These are phyloP conservation scores for Drosophila mimica DNA, from an alignment of 2,888 invertebrate species.

Conservation along the genomic window DNA sequence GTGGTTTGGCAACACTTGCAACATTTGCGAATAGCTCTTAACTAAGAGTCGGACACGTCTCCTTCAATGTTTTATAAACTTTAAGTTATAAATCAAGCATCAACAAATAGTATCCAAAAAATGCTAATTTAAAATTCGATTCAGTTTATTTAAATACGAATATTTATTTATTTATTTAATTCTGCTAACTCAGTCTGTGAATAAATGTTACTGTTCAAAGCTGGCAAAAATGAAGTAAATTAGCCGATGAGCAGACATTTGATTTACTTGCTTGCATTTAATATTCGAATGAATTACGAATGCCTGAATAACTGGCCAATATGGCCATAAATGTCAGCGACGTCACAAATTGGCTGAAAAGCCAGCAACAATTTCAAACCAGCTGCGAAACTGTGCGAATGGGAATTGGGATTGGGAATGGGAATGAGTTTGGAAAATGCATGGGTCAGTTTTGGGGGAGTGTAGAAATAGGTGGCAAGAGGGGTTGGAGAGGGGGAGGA, in stretches of 20 bases:
- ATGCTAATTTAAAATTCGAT: not conserved
- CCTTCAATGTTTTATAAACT: not conserved
- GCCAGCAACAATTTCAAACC: constrained; percentile 63
- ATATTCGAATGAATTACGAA: constrained; percentile 56
- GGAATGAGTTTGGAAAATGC: constrained; percentile 13
- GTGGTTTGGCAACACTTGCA: not conserved
- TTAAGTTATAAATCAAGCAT: not conserved
- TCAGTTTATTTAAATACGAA: not conserved
- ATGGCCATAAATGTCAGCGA: constrained; percentile 74
- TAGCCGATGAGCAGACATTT: constrained; percentile 66
- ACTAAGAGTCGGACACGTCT: not conserved
- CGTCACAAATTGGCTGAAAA: constrained; percentile 75
- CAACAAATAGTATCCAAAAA: too few species aligned
- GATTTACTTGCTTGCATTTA: constrained; percentile 73
- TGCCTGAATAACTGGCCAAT: constrained; percentile 28
- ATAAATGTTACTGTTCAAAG: not conserved
- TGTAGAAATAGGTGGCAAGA: not conserved
- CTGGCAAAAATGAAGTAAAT: constrained; percentile 68
- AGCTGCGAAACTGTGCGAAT: constrained; percentile 14
- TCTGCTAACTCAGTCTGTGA: not conserved
- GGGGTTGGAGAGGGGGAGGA: not conserved
- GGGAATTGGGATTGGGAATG: constrained; percentile 4
- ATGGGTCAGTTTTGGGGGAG: constrained; percentile 26
- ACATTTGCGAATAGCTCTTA: not conserved
- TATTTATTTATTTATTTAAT: not conserved